Conservation (phyloP, 2,113 vertebrate species). For the Thryonomys swinderianus region DNA sequence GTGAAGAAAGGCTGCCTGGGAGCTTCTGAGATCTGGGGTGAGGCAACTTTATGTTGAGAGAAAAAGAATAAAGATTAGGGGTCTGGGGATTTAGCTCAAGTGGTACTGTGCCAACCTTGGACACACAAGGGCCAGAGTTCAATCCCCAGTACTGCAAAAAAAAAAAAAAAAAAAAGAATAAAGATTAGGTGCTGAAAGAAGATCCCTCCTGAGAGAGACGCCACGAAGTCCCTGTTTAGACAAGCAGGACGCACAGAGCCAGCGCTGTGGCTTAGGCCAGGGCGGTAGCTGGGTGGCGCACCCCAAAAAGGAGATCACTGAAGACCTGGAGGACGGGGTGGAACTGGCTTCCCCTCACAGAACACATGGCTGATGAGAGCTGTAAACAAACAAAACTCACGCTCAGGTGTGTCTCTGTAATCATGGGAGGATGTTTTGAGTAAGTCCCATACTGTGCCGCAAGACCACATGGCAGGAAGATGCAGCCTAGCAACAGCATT, state of each 20-base stretch:
- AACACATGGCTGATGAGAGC: background rate
- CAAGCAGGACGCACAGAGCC: background rate
- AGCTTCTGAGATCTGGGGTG: background rate
- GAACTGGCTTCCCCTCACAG: background rate
- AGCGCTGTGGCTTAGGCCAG: background rate
- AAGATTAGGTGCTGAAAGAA: background rate
- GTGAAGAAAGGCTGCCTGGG: background rate
- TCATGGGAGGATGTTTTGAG: background rate
- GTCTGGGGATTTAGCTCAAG: too few species aligned
- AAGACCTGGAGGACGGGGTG: background rate
- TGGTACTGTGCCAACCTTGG: too few species aligned
- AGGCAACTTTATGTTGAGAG: background rate
- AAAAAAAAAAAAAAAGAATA: background rate
- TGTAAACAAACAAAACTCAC: background rate
- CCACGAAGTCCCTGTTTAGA: background rate
- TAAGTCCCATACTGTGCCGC: background rate
- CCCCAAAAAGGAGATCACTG: background rate
- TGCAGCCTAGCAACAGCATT: conserved; percentile 31
- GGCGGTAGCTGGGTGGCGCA: background rate
- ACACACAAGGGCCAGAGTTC: too few species aligned
- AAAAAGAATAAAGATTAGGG: background rate
- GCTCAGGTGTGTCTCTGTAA: background rate
- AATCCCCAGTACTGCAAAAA: too few species aligned
- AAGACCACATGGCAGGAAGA: conserved; percentile 52
- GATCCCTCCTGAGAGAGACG: background rate